Evolutionary conservation across 2,113 vertebrate species (phyloP), one percentile per base, ranked within the genome.

Genomic region (Toxotes chatareus): DNA sequence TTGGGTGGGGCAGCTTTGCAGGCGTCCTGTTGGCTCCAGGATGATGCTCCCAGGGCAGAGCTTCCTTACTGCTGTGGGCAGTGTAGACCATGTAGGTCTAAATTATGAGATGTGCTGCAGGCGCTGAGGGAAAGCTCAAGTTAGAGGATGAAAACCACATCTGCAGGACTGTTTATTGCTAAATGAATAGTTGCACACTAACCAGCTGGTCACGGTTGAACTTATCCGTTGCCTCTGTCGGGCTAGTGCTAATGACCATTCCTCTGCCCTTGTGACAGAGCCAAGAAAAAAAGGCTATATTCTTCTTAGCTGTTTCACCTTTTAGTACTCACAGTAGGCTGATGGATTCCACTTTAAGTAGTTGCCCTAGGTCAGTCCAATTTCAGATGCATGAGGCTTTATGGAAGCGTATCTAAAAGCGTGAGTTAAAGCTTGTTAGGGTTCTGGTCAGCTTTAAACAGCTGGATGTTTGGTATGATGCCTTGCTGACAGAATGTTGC

Each of bases 1-100:
- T 62, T 78, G 91, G 92, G 92, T 77, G 88, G 60, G 82, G 88
- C 89, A 31, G 80, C 75, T 71, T 71, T 65, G n/a, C 73, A 72
- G 65, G 42, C 69, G n/a, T 73, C 71, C 69, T 74, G 36, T 75
- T 88, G 82, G 83, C 87, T 92, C 67, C 64, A 68, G 49, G 76
- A 86, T 83, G 86, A 87, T 91, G 88, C 76, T 88, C 55, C 47
- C 63, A 59, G 83, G 65, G 79, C 66, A 42, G 59, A 76, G 27
- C 59, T 23, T 69, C 23, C 12, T 55, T 9, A n/a, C 63, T 3
- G 27, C 65, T 83, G 71, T 79, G 80, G 85, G 47, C 65, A 79
- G 42, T 42, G 32, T 57, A 73, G n/a, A 61, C 34, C 5, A 8
- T 63, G 32, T 63, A 72, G 78, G 83, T 86, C 42, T 51, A 83